Evolutionary conservation across 2,797 vertebrate genomes (phyloP).

Genomic region (Rhinogobio ventralis): DNA sequence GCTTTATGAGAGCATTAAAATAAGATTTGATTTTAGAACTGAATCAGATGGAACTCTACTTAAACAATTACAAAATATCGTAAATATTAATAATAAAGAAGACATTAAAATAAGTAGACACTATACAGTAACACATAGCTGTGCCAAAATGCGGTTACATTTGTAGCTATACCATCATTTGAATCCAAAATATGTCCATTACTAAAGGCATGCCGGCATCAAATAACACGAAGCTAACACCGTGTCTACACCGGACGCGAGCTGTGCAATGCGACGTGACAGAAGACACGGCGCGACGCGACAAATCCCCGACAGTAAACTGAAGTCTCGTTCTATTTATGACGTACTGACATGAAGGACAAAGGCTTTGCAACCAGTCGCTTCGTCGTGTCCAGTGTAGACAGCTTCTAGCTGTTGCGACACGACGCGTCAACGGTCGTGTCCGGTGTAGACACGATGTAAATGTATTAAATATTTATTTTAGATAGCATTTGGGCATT

Average conservation of each 20-base stretch:
- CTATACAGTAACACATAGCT: background rate
- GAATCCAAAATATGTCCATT: background rate
- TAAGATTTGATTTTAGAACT: background rate
- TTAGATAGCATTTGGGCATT: background rate
- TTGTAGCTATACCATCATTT: background rate
- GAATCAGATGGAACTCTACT: background rate
- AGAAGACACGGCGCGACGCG: too few relatives aligned
- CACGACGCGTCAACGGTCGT: too few relatives aligned
- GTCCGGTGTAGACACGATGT: too few relatives aligned
- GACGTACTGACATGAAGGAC: too few relatives aligned
- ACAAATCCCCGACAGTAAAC: too few relatives aligned
- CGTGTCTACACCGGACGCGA: too few relatives aligned
- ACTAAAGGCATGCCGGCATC: background rate
- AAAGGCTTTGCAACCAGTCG: too few relatives aligned
- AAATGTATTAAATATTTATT: background rate
- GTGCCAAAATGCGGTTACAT: background rate
- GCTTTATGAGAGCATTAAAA: background rate
- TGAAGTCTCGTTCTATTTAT: too few relatives aligned
- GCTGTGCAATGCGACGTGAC: fast-evolving
- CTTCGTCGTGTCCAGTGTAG: too few relatives aligned
- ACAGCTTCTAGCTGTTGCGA: too few relatives aligned
- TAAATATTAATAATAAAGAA: background rate
- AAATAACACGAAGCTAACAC: background rate
- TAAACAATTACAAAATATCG: background rate
- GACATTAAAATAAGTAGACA: background rate